Conservation (phyloP, 2,888 invertebrate species). For the Leptothorax acervorum region DNA sequence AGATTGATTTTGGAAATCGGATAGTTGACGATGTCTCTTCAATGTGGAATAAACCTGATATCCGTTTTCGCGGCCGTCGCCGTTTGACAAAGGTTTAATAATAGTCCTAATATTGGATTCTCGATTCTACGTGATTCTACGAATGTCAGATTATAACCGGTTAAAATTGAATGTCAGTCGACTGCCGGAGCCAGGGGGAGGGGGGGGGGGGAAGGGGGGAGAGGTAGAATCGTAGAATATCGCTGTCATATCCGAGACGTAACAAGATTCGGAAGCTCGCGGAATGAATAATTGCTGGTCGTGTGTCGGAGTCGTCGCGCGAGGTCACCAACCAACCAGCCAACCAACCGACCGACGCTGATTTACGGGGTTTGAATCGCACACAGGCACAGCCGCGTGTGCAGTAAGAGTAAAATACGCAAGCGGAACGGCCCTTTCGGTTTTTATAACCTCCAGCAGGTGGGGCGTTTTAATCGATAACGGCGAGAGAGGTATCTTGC, state of each 20-base stretch:
- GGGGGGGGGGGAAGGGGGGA: not conserved
- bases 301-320: constrained; percentile 54
- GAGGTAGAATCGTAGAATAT: constrained; percentile 55
- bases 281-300: constrained; percentile 54
- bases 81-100: constrained; percentile 11
- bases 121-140: constrained; percentile 23
- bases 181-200: not conserved
- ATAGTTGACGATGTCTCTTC: not conserved
- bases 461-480: constrained; percentile 55
- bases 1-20: constrained; percentile 8
- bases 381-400: not conserved
- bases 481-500: constrained; percentile 41
- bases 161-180: constrained; percentile 53
- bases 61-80: not conserved
- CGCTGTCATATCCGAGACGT: constrained; percentile 54
- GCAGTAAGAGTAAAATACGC: constrained; percentile 37
- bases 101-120: constrained; percentile 25
- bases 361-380: constrained; percentile 44
- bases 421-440: constrained; percentile 53
- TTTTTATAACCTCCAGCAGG: constrained; percentile 56
- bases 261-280: constrained; percentile 57
- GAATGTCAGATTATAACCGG: constrained; percentile 46
- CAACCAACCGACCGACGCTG: constrained; percentile 35
- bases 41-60: not conserved
- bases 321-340: constrained; percentile 50